Conservation (phyloP, 2,888 invertebrate genomes). For the Morinoia aosen region DNA sequence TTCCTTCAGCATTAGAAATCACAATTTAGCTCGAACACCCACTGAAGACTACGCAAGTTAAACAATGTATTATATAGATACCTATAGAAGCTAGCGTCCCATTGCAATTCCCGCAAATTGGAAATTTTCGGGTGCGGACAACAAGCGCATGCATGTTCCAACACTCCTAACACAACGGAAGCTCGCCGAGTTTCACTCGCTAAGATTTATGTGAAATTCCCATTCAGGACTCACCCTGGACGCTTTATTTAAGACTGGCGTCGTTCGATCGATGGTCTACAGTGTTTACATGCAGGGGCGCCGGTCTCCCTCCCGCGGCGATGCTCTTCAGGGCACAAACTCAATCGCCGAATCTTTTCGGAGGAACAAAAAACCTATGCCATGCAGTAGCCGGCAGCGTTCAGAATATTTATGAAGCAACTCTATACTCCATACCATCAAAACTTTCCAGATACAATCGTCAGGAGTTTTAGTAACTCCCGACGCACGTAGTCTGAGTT, state of each 20-base stretch:
- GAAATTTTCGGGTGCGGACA: no score
- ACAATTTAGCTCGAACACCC: no score
- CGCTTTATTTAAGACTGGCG: neutral
- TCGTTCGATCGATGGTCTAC: neutral
- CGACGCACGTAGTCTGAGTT: neutral
- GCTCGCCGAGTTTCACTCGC: neutral
- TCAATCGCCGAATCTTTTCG: neutral
- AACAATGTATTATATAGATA: no score
- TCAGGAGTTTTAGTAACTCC: slow-evolving; percentile 29
- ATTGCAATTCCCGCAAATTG: no score
- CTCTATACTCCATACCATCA: slow-evolving; percentile 31
- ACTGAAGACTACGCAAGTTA: no score
- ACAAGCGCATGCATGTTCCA: no score
- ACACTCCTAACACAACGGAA: neutral
- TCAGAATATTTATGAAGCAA: slow-evolving; percentile 45
- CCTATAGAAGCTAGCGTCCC: no score
- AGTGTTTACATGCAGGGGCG: neutral
- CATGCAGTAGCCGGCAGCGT: neutral
- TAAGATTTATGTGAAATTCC: neutral
- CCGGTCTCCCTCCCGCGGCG: neutral
- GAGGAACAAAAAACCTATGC: neutral
- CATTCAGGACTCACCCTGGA: neutral
- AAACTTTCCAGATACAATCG: slow-evolving; percentile 40
- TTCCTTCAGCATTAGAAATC: no score
- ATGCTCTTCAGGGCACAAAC: slow-evolving; percentile 9